Evolutionary conservation across 2,113 vertebrate genomes (phyloP), one percentile per base, ranked within the genome.

Genomic region (Bubalus kerabau): DNA sequence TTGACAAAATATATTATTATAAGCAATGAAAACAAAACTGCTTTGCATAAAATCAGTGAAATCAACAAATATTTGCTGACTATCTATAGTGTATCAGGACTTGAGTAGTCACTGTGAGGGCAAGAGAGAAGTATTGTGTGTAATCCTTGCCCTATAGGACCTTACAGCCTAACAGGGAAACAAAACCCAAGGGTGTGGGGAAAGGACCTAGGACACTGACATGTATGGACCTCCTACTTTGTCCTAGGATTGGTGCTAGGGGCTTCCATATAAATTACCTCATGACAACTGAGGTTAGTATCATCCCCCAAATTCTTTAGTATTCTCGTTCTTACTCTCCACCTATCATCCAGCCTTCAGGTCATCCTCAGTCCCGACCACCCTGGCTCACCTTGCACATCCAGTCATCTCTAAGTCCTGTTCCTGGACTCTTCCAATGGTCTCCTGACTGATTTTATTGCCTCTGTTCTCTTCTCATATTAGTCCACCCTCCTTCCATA

Each of bases 1-100:
- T 91, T 96, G 76, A 95, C 43, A 97, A 91, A 67, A 90, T 74
- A 64, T 76, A 76, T 91, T 95, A 80, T 95, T 91, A 71, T 56
- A 71, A 87, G 46, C 36, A 76, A 92, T 90, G 54, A 86, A 60
- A 97, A 64, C 62, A 95, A 96, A 95, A 78, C n/a, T 78, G 43
- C 50, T 21, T 94, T 91, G 78, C 81, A 87, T 96, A 74, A 97
- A 81, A 81, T 90, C 36, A 95, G 52, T 84, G 71, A 94, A 90
- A 87, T 94, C 86, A 95, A 24, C 56, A 91, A 83, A 89, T 90
- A 56, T 74, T 90, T 92, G 80, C 71, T 82, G 52, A 88, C 6
- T 74, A 11, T 32, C 28, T 94, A 1, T 7, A 43, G 46, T 94
- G 15, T 80, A 86, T 7, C 12, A 76, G 74, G 32, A 86, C 23